These are phyloP conservation scores for Lepetodrilus schrolli DNA, from an alignment of 2,888 invertebrate genomes.

Conservation along the genomic window DNA sequence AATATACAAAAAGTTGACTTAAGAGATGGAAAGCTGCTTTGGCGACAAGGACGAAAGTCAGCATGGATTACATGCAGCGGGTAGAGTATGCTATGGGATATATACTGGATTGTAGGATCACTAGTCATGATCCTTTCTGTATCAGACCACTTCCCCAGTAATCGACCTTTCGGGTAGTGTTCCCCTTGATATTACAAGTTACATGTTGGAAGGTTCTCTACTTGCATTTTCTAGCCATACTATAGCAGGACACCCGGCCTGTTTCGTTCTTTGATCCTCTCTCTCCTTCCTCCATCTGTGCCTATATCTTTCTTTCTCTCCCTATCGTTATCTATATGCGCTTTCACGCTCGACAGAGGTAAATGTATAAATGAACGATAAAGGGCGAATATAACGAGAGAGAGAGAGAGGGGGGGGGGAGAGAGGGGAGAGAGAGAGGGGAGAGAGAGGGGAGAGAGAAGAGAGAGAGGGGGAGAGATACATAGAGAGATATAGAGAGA, in stretches of 20 bases:
- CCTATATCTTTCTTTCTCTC: background rate
- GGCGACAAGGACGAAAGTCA: constrained; percentile 1
- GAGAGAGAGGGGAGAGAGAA: background rate
- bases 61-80: constrained; percentile 1
- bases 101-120: background rate
- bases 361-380: background rate
- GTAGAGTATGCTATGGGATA: background rate
- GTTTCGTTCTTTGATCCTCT: too few relatives aligned
- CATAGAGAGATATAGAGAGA: too few relatives aligned
- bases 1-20: constrained; percentile 15
- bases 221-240: too few relatives aligned
- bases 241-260: too few relatives aligned
- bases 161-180: too few relatives aligned
- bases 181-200: too few relatives aligned
- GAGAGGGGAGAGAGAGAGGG: background rate
- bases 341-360: background rate
- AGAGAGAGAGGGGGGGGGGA: background rate
- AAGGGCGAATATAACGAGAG: background rate
- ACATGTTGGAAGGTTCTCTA: too few relatives aligned
- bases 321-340: background rate
- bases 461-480: background rate
- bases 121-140: too few relatives aligned
- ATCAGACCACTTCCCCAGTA: background rate
- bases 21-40: constrained; percentile 5
- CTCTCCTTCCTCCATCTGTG: too few relatives aligned